Evolutionary conservation across 2,888 invertebrate species (phyloP), one percentile per base, ranked within the genome.

Genomic region (Blastobasis adustella): DNA sequence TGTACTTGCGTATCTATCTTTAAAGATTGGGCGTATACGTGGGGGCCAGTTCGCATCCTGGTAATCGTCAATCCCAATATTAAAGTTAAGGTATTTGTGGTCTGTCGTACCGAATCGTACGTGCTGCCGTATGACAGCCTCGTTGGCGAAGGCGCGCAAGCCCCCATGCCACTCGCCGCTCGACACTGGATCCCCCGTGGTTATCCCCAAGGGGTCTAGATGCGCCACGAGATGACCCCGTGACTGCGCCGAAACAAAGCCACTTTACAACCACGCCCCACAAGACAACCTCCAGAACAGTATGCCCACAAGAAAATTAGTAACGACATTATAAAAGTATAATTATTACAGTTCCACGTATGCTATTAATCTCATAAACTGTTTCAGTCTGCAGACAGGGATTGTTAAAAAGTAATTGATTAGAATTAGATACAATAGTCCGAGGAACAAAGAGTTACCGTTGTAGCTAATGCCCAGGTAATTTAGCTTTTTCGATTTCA

Each of bases 161-260:
- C 86, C 87, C 65, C 86, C 84, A 64, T 84, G 85, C 84, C 86
- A 84, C 69, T 87, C 83, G 69, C 80, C 76, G 72, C 83, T 83
- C 61, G 84, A 83, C 54, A 77, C 79, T 67, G 90, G 90, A 79
- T 92, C 92, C 67, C 92, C 92, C 82, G 92, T 93, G 81, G 92
- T 91, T 85, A 98, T 96, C 88, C 94, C 96, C 86, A 98, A 91
- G 58, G 98, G 98, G 89, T 98, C 98, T 89, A 98, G 90, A 76
- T 95, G 94, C 71, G 97, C 95, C 76, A 96, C 94, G 86, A 96
- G 93, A 90, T 98, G 97, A 77, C 97, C 98, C 79, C 97, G 94
- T 67, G 96, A 94, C 96, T 97, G 90, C 64, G 68, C 66, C 68
- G 54, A 65, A 67, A 69, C 69, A 63, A 63, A 66, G 58, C 57